These are phyloP conservation scores for Pachycephala philippinensis DNA, from an alignment of 2,113 vertebrate genomes.

Conservation along the genomic window DNA sequence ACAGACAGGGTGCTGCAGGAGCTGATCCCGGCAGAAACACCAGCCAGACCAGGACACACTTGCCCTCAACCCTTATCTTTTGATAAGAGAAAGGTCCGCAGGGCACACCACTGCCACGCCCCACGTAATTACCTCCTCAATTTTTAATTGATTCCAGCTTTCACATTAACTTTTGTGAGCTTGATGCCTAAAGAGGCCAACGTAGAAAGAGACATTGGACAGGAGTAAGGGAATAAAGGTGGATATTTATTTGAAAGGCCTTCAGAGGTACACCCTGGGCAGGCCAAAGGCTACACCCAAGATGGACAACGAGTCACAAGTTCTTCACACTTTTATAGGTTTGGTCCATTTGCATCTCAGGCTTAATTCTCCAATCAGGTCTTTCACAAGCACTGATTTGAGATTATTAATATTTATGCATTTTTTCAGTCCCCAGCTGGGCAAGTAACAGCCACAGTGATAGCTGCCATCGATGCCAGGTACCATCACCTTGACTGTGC, in stretches of 20 bases:
- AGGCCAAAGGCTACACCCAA: too few relatives aligned
- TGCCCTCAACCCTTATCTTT: neutral
- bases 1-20: neutral
- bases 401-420: neutral
- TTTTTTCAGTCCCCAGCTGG: constrained; percentile 70
- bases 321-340: too few relatives aligned
- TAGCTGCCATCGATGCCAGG: constrained; percentile 74
- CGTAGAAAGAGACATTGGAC: too few relatives aligned
- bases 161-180: neutral
- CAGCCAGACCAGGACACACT: fast-evolving
- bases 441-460: constrained; percentile 70
- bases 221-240: too few relatives aligned
- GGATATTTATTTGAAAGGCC: too few relatives aligned
- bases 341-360: too few relatives aligned
- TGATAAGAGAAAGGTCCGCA: neutral
- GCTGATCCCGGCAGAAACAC: neutral
- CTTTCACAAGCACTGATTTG: neutral
- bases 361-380: too few relatives aligned
- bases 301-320: too few relatives aligned
- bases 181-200: too few relatives aligned
- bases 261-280: too few relatives aligned
- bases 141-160: neutral
- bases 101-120: fast-evolving
- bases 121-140: fast-evolving
- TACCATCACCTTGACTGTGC: constrained; percentile 84